Percentiles rank a stretch among this genome's conserved stretches.
Conservation (phyloP, 1,140 invertebrate genomes). For the Cydia strobilella region DNA sequence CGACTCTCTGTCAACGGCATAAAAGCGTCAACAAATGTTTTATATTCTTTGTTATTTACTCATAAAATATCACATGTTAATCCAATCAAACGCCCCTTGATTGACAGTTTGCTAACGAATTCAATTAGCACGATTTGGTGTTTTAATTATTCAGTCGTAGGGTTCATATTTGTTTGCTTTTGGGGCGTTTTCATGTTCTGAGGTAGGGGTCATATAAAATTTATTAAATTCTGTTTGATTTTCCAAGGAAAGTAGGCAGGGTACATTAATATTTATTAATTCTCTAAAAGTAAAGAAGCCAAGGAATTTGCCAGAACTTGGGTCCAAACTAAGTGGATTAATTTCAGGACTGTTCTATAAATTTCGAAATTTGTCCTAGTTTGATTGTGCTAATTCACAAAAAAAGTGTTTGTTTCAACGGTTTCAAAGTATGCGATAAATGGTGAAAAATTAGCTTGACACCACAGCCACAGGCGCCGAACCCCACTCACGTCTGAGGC, state of each 20-base stretch:
- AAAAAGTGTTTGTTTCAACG: too few relatives aligned
- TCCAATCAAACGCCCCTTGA: not conserved
- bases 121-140: conserved; percentile 4
- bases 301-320: too few relatives aligned
- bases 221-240: not conserved
- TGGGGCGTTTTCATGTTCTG: not conserved
- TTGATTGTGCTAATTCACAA: too few relatives aligned
- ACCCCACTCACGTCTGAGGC: too few relatives aligned
- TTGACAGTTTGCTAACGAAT: conserved; percentile 9
- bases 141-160: not conserved
- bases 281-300: too few relatives aligned
- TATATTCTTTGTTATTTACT: not conserved
- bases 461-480: too few relatives aligned
- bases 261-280: too few relatives aligned
- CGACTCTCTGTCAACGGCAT: not conserved
- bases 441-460: too few relatives aligned
- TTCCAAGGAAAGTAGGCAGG: not conserved
- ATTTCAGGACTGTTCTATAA: too few relatives aligned
- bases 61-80: not conserved
- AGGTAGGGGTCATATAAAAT: not conserved
- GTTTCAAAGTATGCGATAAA: too few relatives aligned
- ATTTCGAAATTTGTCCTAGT: too few relatives aligned
- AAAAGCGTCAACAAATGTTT: not conserved
- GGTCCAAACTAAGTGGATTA: too few relatives aligned
- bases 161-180: not conserved